phyloP scores from a whole-genome alignment of 2,113 vertebrate genomes.

The Tinamus guttatus region DNA sequence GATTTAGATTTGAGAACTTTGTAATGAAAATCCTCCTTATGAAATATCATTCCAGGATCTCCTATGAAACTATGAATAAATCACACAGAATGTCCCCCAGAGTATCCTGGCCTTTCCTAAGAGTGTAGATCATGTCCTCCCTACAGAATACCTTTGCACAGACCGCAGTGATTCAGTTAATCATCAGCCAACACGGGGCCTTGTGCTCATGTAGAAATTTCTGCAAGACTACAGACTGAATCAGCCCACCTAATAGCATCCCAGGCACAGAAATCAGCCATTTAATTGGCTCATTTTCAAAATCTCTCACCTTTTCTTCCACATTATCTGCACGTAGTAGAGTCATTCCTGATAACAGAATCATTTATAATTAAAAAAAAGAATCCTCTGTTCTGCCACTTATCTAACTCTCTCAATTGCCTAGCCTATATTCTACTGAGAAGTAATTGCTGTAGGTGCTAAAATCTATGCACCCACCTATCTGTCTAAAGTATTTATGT shows the following conservation, averaged over 20 bases:
- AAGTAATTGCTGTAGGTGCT: accelerated
- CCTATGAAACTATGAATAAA: slow-evolving; percentile 31
- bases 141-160: not conserved
- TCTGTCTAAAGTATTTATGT: not conserved
- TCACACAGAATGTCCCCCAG: slow-evolving; percentile 18
- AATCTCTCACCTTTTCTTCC: not conserved
- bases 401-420: not conserved
- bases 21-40: slow-evolving; percentile 39
- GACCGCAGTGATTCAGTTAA: not conserved
- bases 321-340: not conserved
- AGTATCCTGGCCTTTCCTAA: slow-evolving; percentile 26
- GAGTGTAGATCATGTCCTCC: slow-evolving; percentile 29
- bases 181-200: not conserved
- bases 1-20: slow-evolving; percentile 28
- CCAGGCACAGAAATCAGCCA: not conserved
- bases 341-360: not conserved
- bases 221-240: not conserved
- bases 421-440: not conserved
- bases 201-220: not conserved
- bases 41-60: slow-evolving; percentile 30
- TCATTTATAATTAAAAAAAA: not conserved
- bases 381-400: not conserved
- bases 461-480: not conserved
- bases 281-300: not conserved
- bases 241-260: not conserved